Base-by-base conservation (phyloP, 2,113 vertebrate genomes). In the Xenopus borealis region DNA sequence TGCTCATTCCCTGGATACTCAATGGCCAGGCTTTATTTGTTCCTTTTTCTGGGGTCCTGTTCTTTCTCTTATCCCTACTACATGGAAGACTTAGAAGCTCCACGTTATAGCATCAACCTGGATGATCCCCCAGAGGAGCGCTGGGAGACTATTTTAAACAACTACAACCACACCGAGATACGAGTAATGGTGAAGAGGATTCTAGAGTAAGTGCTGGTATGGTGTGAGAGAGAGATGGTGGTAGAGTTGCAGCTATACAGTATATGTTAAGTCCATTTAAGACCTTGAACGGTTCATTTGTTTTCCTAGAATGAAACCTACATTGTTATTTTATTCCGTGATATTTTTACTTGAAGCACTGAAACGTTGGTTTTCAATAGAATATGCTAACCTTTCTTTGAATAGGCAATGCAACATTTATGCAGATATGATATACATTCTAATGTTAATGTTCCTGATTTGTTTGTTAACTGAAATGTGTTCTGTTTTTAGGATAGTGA, bases 101-200 rank as follows among this genome's bases (percentile, higher is more conserved):
- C 84, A 0, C 78, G 78, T 62, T 82, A 76, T 52, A 88, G 85
- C 4, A 81, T 92, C 67, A 91, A 87, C 81, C 78, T 92, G 82
- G 91, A 92, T 79, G 67, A 18, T 40, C 81, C 83, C 0, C 72
- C 91, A 0, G 79, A 80, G 72, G 27, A 57, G 77, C 90, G 90
- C 30, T 92, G 91, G 91, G 74, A 80, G 64, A 86, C 87, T 0
- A 69, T 82, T 53, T 81, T 89, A 79, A 67, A 12, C 1, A 81
- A 7, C 73, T 92, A 86, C 66, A 85, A 91, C 11, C 66, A 27
- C 13, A 78, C 10, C 2, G 78, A 83, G 20, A 3, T 92, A 70
- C 88, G 85, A 20, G 8, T 72, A 0, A 70, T 83, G 0, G 2
- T 85, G 44, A 19, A 1, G 0, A 30, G 33, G 1, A 0, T 92